Evolutionary conservation across 2,797 vertebrate genomes (phyloP), one percentile per base, ranked within the genome.

Genomic region (Liparis tanakae): DNA sequence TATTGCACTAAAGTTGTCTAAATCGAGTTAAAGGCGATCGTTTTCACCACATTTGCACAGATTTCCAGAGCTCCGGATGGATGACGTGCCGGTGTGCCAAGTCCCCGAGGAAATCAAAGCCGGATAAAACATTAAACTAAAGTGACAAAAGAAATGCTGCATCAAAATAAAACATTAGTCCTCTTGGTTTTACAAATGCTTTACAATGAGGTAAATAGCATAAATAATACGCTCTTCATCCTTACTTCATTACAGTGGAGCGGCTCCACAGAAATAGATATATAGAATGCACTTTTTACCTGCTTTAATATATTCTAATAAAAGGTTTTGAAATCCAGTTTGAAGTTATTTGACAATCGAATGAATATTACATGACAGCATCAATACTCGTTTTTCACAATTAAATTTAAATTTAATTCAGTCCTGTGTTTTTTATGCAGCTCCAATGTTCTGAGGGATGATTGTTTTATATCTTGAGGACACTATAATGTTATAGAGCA

Each of bases 1-100:
- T 78, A 65, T 66, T 79, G 87, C 90, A 88, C 81, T 84, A 87
- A 92, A 94, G 83, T 90, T 80, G 68, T 79, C 71, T 72, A 91
- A 89, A 95, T 91, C 87, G 76, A 85, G 87, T 95, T 94, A 91
- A 39, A 56, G 55, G 74, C 84, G 91, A 94, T 94, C 88, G 67
- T 93, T 94, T 94, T 93, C 89, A 87, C 88, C 70, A 86, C 80
- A 93, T 93, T 89, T 57, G 36, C 64, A 62, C 48, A 12, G 74
- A 91, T 93, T 92, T 94, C 82, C 70, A 55, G 53, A 5, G 69
- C 85, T 86, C 79, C 86, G 79, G 91, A 78, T 74, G 68, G 90
- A 87, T 80, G 85, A 88, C 89, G 81, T 86, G 58, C 70, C 78
- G 63, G 76, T 79, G 83, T 65, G 59, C 46, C 72, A 25, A 51